Base-by-base conservation (phyloP, 2,888 invertebrate genomes). In the Nephrocerus scutellatus region DNA sequence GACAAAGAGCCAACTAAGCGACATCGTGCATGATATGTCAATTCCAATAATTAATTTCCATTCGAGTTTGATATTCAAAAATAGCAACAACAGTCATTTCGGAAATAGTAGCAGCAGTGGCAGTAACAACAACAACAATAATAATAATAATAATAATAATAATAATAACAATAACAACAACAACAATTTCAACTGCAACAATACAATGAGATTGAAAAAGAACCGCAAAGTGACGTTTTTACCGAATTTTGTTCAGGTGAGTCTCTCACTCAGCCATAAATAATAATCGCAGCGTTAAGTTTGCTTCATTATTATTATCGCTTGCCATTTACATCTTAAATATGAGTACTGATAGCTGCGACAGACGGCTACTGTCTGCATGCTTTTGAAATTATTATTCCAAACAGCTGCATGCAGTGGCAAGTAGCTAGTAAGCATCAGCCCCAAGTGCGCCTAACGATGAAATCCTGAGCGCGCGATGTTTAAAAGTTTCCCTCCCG, bases 221-320 rank as follows among this genome's bases (percentile, higher is more conserved):
- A 68, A 64, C 57, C 63, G 68, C 30, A 63, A 63, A 59, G 68
- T 68, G 21, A 67, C 62, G 47, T 68, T 68, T 60, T 52, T 67
- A 41, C 55, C 65, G 51, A 68, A 65, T 51, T 54, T 64, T 53
- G 60, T 68, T 50, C 62, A 66, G 66, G 66, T 66, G 46, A 63
- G 60, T 53, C 15, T 14, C 8, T n/a, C n/a, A n/a, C n/a, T n/a
- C n/a, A n/a, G n/a, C n/a, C n/a, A n/a, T n/a, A n/a, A n/a, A n/a
- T n/a, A n/a, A n/a, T n/a, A n/a, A n/a, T n/a, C n/a, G n/a, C n/a
- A n/a, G n/a, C n/a, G n/a, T n/a, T n/a, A n/a, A n/a, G n/a, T n/a
- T n/a, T n/a, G n/a, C n/a, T n/a, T n/a, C n/a, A n/a, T n/a, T n/a
- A n/a, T n/a, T n/a, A n/a, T n/a, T n/a, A n/a, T n/a, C n/a, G n/a